phyloP scores from a whole-genome alignment of 2,113 vertebrate genomes.

The Notothenia coriiceps region DNA sequence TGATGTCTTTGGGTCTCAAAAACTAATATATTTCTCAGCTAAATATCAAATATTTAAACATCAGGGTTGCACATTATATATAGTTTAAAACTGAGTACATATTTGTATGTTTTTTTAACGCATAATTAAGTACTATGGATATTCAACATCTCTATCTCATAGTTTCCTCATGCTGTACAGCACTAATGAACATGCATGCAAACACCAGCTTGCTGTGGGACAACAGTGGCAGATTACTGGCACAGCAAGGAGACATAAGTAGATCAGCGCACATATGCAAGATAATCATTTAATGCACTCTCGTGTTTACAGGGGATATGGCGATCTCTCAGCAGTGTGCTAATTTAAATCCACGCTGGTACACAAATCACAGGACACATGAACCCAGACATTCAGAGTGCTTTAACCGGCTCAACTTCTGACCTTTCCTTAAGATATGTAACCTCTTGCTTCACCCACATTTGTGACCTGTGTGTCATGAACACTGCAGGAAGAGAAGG shows the following conservation, averaged over 20 bases:
- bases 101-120: too few species aligned
- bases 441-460: slow-evolving; percentile 3
- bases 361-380: slow-evolving; percentile 57
- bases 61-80: too few species aligned
- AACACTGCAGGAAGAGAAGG: slow-evolving; percentile 12
- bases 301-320: slow-evolving; percentile 30
- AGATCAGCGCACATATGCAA: slow-evolving; percentile 45
- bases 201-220: background rate
- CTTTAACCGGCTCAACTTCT: slow-evolving; percentile 53
- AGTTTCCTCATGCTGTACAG: too few species aligned
- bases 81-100: too few species aligned
- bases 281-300: slow-evolving; percentile 57
- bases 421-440: slow-evolving; percentile 46
- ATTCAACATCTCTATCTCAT: too few species aligned
- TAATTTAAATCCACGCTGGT: slow-evolving; percentile 47
- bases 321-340: slow-evolving; percentile 31
- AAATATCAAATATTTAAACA: background rate
- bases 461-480: slow-evolving; percentile 7
- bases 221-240: slow-evolving; percentile 14
- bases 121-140: too few species aligned
- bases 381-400: slow-evolving; percentile 17
- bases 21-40: background rate
- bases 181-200: background rate
- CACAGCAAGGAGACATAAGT: slow-evolving; percentile 45
- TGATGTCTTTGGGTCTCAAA: background rate